Evolutionary conservation across 2,888 invertebrate species (phyloP).

Genomic region (Seladonia tumulorum): DNA sequence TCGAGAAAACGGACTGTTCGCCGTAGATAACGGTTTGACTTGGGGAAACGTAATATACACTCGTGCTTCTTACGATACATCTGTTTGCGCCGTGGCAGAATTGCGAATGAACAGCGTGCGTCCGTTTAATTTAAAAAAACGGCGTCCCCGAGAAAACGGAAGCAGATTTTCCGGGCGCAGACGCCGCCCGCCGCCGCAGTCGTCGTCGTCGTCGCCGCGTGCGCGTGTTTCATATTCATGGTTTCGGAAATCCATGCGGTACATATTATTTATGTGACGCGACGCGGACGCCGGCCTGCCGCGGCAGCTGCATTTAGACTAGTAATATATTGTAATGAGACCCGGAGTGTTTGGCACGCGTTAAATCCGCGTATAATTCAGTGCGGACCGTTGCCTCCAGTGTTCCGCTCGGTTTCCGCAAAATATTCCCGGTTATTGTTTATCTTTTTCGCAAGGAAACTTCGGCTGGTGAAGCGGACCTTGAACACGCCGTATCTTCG

Average conservation of each 20-base stretch:
- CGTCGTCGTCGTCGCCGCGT: neutral
- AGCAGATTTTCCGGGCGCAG: slow-evolving; percentile 27
- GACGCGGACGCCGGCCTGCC: slow-evolving; percentile 35
- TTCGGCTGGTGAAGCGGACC: neutral
- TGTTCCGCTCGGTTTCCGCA: neutral
- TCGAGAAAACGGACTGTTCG: neutral
- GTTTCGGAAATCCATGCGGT: slow-evolving; percentile 46
- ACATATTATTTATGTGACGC: slow-evolving; percentile 51
- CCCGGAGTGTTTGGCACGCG: slow-evolving; percentile 48
- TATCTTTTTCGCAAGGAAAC: neutral
- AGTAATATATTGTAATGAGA: slow-evolving; percentile 61
- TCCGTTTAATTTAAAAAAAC: slow-evolving; percentile 36
- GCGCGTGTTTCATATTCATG: slow-evolving; percentile 49
- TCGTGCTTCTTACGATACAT: neutral
- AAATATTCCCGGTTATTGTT: slow-evolving; percentile 29
- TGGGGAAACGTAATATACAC: neutral
- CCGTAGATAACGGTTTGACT: neutral
- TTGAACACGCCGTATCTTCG: neutral
- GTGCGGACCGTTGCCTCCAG: neutral
- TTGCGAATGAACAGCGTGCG: neutral
- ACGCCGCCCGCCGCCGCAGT: slow-evolving; percentile 6
- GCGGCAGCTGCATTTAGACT: slow-evolving; percentile 44
- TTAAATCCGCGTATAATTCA: slow-evolving; percentile 48
- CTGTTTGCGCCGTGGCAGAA: neutral
- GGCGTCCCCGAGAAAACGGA: neutral